phyloP scores from a whole-genome alignment of 2,888 invertebrate genomes.

The Stramonita haemastoma region DNA sequence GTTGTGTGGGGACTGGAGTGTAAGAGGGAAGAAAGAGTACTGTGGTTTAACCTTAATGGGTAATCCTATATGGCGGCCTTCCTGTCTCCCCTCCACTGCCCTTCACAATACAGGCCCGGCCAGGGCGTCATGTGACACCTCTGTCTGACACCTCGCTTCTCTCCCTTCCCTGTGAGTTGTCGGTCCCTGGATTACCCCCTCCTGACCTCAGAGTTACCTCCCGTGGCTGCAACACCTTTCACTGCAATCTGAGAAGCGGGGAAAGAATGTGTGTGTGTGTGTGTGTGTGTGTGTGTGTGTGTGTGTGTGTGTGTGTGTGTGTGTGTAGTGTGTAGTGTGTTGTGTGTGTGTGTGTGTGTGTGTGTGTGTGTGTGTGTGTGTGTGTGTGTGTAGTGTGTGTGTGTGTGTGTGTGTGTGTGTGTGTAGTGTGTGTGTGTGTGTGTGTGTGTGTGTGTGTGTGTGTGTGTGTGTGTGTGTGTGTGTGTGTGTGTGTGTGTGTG shows the following conservation, averaged over 20 bases:
- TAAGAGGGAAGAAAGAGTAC: too few species aligned
- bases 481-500: not conserved
- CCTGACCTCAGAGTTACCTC: too few species aligned
- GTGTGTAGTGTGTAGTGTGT: too few species aligned
- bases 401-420: not conserved
- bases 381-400: not conserved
- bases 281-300: not conserved
- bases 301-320: not conserved
- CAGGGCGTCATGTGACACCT: too few species aligned
- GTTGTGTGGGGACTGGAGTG: too few species aligned
- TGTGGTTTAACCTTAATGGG: too few species aligned
- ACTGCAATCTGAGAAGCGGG: too few species aligned
- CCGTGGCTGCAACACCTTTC: too few species aligned
- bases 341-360: not conserved
- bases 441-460: not conserved
- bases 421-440: not conserved
- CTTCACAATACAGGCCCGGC: too few species aligned
- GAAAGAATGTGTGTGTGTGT: not conserved
- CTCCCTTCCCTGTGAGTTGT: constrained; percentile 15
- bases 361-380: constrained; percentile 2
- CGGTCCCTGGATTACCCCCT: constrained; percentile 19
- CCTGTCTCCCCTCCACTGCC: too few species aligned
- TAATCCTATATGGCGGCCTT: too few species aligned
- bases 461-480: not conserved
- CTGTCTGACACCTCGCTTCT: not conserved